Base-by-base conservation (phyloP, 1,140 invertebrate species). In the Drosophila quadrilineata region DNA sequence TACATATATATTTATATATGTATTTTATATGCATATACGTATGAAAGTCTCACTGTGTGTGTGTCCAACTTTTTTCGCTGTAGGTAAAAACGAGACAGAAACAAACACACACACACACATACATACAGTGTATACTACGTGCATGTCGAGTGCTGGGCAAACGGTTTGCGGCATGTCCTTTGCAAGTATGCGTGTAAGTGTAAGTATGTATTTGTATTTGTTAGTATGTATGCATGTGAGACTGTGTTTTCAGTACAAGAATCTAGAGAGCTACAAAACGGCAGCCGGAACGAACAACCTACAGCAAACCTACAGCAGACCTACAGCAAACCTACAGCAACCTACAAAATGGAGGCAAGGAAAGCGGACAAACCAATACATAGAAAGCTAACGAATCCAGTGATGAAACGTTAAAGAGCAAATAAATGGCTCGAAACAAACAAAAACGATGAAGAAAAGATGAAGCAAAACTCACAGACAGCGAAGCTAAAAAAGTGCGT, bases 401-500 rank as follows among this genome's bases (percentile, higher is more conserved):
- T 56, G 62, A 63, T 72, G 63, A 76, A 77, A 76, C 77, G 72
- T 84, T 82, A 82, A 82, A 84, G 72, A 82, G 77, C 76, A 84
- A 82, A 82, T 84, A 82, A 82, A 82, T 82, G 77, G 71, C 77
- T 74, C 70, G 75, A 72, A 66, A 72, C 65, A 72, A 76, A 70
- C 72, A 64, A 65, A 75, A 53, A 50, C 59, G 70, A 60, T 10
- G 22, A n/a, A n/a, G 22, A 71, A 70, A 74, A 60, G 64, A 59
- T 79, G 53, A 77, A 76, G 62, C 57, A 58, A 41, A 56, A 71
- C 33, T 63, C 69, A 57, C 45, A 58, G 31, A 58, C 38, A 60
- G 46, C 53, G 40, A 69, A 64, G 68, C 52, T 62, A 50, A 75
- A 63, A 56, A 53, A 19, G 31, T 28, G 31, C 46, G 56, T 60